phyloP scores from a whole-genome alignment of 2,113 vertebrate genomes.

The Choloepus hoffmanni region DNA sequence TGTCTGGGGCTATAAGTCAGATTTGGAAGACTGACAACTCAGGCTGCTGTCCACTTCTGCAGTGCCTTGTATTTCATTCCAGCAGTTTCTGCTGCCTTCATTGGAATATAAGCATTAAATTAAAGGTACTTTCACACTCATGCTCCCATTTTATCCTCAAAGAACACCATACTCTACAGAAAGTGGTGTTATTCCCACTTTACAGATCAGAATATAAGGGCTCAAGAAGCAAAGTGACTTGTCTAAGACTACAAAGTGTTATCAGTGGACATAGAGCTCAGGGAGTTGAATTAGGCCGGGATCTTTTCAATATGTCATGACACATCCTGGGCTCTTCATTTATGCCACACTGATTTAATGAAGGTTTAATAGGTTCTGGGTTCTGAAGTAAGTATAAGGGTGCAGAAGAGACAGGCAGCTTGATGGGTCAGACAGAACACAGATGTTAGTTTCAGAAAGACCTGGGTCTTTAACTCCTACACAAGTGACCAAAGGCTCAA shows the following conservation, averaged over 20 bases:
- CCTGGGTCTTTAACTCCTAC: background rate
- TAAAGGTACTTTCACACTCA: background rate
- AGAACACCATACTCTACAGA: background rate
- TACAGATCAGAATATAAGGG: too few species aligned
- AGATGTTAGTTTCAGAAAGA: background rate
- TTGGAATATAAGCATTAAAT: background rate
- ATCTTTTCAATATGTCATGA: background rate
- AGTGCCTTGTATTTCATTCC: background rate
- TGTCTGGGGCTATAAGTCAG: background rate
- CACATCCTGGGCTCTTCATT: background rate
- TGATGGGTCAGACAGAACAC: background rate
- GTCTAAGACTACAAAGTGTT: background rate
- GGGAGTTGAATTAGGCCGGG: background rate
- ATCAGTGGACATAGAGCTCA: background rate
- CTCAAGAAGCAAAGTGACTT: too few species aligned
- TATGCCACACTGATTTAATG: background rate
- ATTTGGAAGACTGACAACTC: background rate
- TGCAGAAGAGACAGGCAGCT: background rate
- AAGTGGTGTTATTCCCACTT: background rate
- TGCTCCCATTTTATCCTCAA: background rate
- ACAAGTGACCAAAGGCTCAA: background rate
- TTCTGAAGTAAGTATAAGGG: background rate
- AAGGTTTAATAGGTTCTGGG: background rate
- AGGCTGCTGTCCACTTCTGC: background rate
- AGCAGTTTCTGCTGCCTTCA: background rate